Percentiles rank a stretch among this genome's conserved stretches.
phyloP scores from a whole-genome alignment of 1,140 invertebrate species.

The Atta colombica region DNA sequence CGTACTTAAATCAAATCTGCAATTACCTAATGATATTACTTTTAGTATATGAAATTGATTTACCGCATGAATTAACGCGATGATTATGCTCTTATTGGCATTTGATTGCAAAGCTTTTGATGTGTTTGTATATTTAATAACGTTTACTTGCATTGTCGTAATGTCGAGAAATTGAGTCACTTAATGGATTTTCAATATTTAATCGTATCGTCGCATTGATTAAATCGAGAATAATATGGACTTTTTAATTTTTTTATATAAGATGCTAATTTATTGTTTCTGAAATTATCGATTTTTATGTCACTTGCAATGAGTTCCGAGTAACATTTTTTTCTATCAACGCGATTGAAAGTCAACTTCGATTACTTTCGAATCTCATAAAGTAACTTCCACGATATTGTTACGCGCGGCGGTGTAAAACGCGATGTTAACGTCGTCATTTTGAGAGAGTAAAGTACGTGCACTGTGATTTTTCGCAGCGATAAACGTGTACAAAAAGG shows the following conservation, averaged over 20 bases:
- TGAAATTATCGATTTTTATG: constrained; percentile 22
- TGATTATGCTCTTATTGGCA: not conserved
- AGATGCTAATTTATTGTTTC: not conserved
- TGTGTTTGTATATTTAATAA: constrained; percentile 32
- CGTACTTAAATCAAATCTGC: not conserved
- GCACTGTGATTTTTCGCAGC: constrained; percentile 34
- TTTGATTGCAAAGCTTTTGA: constrained; percentile 25
- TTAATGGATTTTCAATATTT: constrained; percentile 29
- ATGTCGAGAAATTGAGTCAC: not conserved
- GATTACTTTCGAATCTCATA: constrained; percentile 46
- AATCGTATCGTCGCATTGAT: constrained; percentile 11
- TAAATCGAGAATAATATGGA: not conserved
- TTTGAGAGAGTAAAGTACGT: constrained; percentile 34
- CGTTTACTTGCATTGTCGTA: not conserved
- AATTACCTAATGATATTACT: not conserved
- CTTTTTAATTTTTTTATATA: not conserved
- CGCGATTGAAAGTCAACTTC: not conserved
- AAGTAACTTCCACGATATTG: constrained; percentile 18
- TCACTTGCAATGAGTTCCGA: not conserved
- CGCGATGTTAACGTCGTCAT: constrained; percentile 38
- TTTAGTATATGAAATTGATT: not conserved
- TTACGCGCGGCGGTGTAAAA: constrained; percentile 31
- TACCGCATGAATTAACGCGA: not conserved
- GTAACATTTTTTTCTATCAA: not conserved
- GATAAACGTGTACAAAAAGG: constrained; percentile 42